A percentile compares a stretch with the other conserved stretches of the same genome.
phyloP scores from a whole-genome alignment of 1,140 invertebrate species.

The Homarus americanus region DNA sequence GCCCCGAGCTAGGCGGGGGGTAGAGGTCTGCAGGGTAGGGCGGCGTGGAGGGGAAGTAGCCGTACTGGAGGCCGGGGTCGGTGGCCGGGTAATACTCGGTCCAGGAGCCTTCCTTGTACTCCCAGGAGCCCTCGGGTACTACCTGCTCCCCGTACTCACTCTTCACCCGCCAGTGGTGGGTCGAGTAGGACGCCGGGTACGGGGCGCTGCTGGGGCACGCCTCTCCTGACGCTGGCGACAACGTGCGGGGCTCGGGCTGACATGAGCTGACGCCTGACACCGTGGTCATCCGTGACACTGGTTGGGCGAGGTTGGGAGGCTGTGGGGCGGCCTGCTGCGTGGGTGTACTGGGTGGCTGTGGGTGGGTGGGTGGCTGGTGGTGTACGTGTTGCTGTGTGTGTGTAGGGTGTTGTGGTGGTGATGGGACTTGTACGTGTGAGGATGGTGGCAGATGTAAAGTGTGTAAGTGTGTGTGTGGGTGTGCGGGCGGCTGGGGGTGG shows the following conservation, averaged over 20 bases:
- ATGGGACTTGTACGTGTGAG: background rate
- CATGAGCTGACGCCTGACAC: background rate
- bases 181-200: background rate
- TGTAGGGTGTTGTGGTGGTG: background rate
- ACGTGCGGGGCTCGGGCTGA: constrained; percentile 9
- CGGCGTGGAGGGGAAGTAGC: constrained; percentile 40
- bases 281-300: too few species aligned
- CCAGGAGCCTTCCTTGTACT: constrained; percentile 33
- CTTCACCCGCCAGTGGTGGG: constrained; percentile 22
- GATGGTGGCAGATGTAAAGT: background rate
- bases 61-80: constrained; percentile 13
- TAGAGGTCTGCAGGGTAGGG: constrained; percentile 41
- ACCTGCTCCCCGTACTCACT: constrained; percentile 35
- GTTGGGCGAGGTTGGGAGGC: too few species aligned
- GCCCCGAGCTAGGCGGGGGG: background rate
- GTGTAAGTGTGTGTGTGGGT: background rate
- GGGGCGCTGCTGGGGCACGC: background rate
- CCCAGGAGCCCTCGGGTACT: constrained; percentile 40
- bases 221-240: constrained; percentile 33
- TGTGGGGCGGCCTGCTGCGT: background rate
- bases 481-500: constrained; percentile 18
- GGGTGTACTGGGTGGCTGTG: background rate
- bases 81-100: constrained; percentile 24
- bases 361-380: constrained; percentile 35
- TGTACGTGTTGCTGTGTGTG: background rate